A percentile compares a stretch with the other conserved stretches of the same genome.
Conservation (phyloP, 2,797 vertebrate genomes). For the Trachurus trachurus region DNA sequence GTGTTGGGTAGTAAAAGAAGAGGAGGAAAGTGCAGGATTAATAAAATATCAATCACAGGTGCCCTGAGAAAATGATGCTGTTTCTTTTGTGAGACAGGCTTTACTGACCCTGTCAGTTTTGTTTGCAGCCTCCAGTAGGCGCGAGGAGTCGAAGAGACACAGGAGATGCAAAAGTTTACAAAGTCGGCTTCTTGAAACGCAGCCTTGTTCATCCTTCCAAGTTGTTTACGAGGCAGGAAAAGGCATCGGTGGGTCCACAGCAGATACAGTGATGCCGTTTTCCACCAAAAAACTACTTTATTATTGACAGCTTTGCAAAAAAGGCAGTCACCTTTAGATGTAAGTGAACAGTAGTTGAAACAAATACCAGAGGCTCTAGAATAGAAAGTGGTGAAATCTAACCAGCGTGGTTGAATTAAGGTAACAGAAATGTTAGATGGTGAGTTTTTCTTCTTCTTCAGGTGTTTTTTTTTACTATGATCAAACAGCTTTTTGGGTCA, state of each 20-base stretch:
- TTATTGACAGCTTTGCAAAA: constrained; percentile 51
- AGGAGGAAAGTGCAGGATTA: constrained; percentile 51
- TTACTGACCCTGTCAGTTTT: constrained; percentile 56
- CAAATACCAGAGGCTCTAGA: neutral
- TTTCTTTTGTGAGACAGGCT: constrained; percentile 53
- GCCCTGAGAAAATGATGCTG: constrained; percentile 43
- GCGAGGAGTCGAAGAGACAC: constrained; percentile 15
- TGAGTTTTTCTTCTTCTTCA: no score
- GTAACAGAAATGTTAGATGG: neutral
- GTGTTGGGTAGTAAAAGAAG: constrained; percentile 12
- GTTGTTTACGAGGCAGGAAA: constrained; percentile 48
- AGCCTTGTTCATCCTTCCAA: constrained; percentile 24
- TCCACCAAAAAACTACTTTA: constrained; percentile 15
- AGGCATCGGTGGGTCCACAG: neutral
- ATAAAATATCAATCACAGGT: constrained; percentile 65
- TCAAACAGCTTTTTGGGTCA: no score
- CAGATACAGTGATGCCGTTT: constrained; percentile 1
- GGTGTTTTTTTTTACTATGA: no score
- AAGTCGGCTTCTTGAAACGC: constrained; percentile 53
- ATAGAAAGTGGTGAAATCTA: neutral
- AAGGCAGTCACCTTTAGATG: neutral
- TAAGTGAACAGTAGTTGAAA: neutral
- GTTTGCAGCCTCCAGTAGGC: constrained; percentile 48
- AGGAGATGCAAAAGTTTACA: constrained; percentile 47
- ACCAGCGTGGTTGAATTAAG: neutral